These are phyloP conservation scores for Peribatodes rhomboidaria DNA, from an alignment of 2,888 invertebrate species.

Conservation along the genomic window DNA sequence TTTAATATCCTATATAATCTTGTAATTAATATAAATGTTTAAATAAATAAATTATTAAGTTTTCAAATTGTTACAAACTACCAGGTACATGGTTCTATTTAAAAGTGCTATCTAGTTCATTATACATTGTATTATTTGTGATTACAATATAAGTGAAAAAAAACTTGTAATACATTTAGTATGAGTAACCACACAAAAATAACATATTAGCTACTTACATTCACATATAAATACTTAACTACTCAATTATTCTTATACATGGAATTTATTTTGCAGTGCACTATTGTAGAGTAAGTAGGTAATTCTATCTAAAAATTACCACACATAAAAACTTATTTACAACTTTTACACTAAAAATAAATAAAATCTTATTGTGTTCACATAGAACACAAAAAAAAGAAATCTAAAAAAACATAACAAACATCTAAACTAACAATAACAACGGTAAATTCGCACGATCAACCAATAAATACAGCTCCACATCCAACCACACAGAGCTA, in stretches of 20 bases:
- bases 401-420: background rate
- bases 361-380: background rate
- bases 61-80: slow-evolving; percentile 13
- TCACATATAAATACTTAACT: no score
- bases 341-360: background rate
- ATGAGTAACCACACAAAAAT: no score
- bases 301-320: no score
- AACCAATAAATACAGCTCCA: slow-evolving; percentile 4
- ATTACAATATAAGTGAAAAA: no score
- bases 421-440: background rate
- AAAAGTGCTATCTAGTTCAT: background rate
- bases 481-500: slow-evolving; percentile 15
- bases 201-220: no score
- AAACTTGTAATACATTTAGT: no score
- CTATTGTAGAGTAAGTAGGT: no score
- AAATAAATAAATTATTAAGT: background rate
- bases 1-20: background rate
- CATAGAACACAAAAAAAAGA: background rate
- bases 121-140: no score
- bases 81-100: slow-evolving; percentile 31
- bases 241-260: no score
- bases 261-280: no score
- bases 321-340: no score
- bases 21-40: background rate
- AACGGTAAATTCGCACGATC: background rate